phyloP scores from a whole-genome alignment of 2,797 vertebrate species.

The Scolopax rusticola region DNA sequence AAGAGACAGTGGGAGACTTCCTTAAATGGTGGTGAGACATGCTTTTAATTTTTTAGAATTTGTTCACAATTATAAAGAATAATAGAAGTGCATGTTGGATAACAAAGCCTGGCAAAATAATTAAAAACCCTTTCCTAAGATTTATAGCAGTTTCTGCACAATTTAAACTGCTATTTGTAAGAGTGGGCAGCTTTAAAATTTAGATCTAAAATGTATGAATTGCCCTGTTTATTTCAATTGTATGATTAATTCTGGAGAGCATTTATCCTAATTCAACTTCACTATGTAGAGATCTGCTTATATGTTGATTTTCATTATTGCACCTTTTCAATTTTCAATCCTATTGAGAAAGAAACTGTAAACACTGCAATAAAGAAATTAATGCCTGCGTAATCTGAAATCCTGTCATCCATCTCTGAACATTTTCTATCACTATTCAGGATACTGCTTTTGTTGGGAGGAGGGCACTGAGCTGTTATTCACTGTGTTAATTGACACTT shows the following conservation, averaged over 20 bases:
- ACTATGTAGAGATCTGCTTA: not conserved
- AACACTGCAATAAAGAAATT: conserved; percentile 1
- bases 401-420: not conserved
- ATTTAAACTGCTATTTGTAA: not conserved
- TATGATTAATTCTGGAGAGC: not conserved
- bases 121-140: not conserved
- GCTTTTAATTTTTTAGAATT: not conserved
- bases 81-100: not conserved
- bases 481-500: conserved; percentile 48
- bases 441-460: not conserved
- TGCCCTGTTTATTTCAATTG: not conserved
- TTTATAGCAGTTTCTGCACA: not conserved
- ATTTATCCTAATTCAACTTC: not conserved
- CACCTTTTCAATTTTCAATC: not conserved
- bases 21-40: not conserved
- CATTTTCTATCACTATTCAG: not conserved
- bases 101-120: not conserved
- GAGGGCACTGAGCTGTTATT: not conserved
- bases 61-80: not conserved
- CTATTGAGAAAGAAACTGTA: not conserved
- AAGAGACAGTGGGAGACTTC: not conserved
- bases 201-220: not conserved
- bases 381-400: not conserved
- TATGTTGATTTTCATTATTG: not conserved
- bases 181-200: not conserved